Conservation (phyloP, 2,888 invertebrate genomes). For the Caenorhabditis panamensis region DNA sequence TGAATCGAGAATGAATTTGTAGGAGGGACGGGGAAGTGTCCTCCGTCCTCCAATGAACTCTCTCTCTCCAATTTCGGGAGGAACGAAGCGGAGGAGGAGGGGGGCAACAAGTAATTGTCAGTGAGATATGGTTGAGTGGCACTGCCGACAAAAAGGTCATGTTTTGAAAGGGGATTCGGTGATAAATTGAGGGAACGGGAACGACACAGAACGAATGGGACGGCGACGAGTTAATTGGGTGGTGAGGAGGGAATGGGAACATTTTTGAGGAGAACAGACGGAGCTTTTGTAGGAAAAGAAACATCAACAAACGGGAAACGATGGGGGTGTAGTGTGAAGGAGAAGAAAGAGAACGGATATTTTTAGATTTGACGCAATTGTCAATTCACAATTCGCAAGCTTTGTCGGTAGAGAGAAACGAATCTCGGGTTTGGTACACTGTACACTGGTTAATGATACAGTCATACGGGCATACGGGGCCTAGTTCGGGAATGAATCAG, state of each 20-base stretch:
- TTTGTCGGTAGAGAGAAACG: too few relatives aligned
- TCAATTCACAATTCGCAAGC: too few relatives aligned
- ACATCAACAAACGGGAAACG: not conserved
- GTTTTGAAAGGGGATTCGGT: constrained; percentile 40
- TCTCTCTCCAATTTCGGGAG: constrained; percentile 20
- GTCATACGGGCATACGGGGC: not conserved
- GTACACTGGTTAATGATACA: constrained; percentile 6
- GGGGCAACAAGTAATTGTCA: constrained; percentile 33
- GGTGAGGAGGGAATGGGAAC: constrained; percentile 18
- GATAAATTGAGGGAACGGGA: constrained; percentile 42
- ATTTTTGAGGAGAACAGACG: not conserved
- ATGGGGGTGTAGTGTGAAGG: constrained; percentile 18
- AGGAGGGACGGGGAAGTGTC: not conserved
- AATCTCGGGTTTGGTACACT: not conserved
- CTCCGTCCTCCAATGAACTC: not conserved
- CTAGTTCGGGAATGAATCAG: constrained; percentile 2
- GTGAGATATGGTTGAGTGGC: constrained; percentile 42
- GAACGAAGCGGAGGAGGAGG: too few relatives aligned
- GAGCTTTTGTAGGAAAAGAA: not conserved
- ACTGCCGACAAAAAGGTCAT: constrained; percentile 43
- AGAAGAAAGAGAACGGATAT: constrained; percentile 1
- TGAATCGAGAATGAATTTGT: constrained; percentile 36
- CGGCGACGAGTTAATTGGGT: constrained; percentile 46
- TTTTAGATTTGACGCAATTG: not conserved
- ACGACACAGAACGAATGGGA: constrained; percentile 11